Evolutionary conservation across 2,797 vertebrate genomes (phyloP), one percentile per base, ranked within the genome.

Genomic region (Apogon hyalosoma): DNA sequence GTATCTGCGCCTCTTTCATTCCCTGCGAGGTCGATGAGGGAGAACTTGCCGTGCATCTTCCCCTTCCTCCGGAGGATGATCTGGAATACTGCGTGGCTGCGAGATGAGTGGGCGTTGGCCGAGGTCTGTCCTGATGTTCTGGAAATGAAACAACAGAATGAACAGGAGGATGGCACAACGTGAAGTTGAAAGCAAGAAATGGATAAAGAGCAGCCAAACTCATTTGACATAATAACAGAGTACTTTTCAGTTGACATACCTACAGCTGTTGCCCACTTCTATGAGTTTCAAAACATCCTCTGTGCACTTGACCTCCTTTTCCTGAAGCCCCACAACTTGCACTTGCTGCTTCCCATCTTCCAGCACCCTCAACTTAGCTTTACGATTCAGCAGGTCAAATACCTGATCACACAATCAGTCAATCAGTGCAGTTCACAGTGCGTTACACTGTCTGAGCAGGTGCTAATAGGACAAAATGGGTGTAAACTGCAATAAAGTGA

Each of bases 271-370:
- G 57, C 98, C 98, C 61, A 98, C 91, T 89, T 99, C 98, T 77
- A 98, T 99, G 77, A 99, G 96, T 75, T 97, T 98, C 68, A 99
- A 91, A 28, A 99, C 98, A 45, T 99, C 98, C 88, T 99, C 98
- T 54, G 97, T 98, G 88, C 97, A 98, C 80, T 93, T 95, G 63
- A 99, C 98, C 58, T 98, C 97, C 14, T 94, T 94, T 57, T 99
- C 98, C 81, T 98, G 97, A 62, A 99, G 93, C 16, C 97, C 98
- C 18, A 99, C 96, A 48, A 99, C 97, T 73, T 99, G 98, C 65
- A 98, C 97, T 78, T 98, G 98, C 89, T 99, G 97, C 81, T 98
- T 98, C 28, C 97, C 96, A 40, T 99, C 97, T 90, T 99, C 98
- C 79, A 99, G 87, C 11, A 99, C 98, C 90, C 97, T 94, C 86